Conservation (phyloP, 2,113 vertebrate genomes). For the Mus spicilegus region DNA sequence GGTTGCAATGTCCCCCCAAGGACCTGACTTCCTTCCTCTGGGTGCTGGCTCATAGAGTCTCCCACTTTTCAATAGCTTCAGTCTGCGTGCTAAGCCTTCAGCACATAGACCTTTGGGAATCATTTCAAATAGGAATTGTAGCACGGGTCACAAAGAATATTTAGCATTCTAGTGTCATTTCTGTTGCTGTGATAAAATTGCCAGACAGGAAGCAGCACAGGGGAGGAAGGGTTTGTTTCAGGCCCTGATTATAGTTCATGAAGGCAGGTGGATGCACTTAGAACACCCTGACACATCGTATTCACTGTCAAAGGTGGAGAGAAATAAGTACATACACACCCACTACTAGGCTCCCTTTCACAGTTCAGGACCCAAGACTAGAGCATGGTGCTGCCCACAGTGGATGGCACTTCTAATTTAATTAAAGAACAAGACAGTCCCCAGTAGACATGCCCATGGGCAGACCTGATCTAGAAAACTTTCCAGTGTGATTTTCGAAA, state of each 20-base stretch:
- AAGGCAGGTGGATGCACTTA: not conserved
- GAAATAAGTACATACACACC: not conserved
- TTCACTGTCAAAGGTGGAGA: not conserved
- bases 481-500: not conserved
- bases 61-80: not conserved
- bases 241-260: not conserved
- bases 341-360: not conserved
- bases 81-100: not conserved
- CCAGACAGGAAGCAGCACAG: not conserved
- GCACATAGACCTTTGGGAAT: not conserved
- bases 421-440: not conserved
- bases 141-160: not conserved
- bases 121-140: not conserved
- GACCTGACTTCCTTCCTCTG: not conserved
- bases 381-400: not conserved
- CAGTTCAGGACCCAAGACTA: not conserved
- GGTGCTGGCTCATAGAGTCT: not conserved
- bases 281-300: no score
- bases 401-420: not conserved
- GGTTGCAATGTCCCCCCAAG: not conserved
- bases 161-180: not conserved
- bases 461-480: not conserved
- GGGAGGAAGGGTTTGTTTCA: no score
- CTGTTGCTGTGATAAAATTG: not conserved
- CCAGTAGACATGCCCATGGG: not conserved